phyloP scores from a whole-genome alignment of 2,888 invertebrate species.

The Ditula angustiorana region DNA sequence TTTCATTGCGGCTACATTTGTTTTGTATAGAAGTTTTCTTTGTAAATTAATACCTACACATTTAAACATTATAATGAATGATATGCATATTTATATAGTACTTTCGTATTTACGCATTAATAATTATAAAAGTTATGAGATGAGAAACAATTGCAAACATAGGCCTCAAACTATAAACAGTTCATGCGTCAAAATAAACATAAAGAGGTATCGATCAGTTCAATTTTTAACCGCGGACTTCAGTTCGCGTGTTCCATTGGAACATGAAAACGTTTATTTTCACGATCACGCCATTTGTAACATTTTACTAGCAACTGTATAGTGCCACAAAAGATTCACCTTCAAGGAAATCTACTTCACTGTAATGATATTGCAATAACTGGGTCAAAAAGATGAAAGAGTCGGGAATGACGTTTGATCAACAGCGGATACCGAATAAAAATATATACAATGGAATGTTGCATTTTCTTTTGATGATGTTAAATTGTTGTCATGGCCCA shows the following conservation, averaged over 20 bases:
- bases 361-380: constrained; percentile 44
- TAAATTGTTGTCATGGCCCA: constrained; percentile 10
- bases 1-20: too few species aligned
- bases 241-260: not conserved
- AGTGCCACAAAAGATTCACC: constrained; percentile 2
- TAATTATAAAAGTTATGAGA: too few species aligned
- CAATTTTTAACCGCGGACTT: not conserved
- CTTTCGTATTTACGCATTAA: too few species aligned
- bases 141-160: not conserved
- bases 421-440: constrained; percentile 27
- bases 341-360: constrained; percentile 16
- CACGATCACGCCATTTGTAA: constrained; percentile 14
- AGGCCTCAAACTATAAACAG: not conserved
- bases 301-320: constrained; percentile 2
- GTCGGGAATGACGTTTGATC: constrained; percentile 41
- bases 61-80: too few species aligned
- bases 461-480: constrained; percentile 18
- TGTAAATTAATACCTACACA: too few species aligned
- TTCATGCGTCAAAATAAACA: not conserved
- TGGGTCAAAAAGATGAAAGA: constrained; percentile 49
- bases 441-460: constrained; percentile 10
- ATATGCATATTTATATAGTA: too few species aligned
- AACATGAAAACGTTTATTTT: not conserved
- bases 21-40: too few species aligned
- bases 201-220: not conserved